Percentiles rank a stretch among this genome's conserved stretches.
phyloP scores from a whole-genome alignment of 2,797 vertebrate genomes.

The Siniperca undulata region DNA sequence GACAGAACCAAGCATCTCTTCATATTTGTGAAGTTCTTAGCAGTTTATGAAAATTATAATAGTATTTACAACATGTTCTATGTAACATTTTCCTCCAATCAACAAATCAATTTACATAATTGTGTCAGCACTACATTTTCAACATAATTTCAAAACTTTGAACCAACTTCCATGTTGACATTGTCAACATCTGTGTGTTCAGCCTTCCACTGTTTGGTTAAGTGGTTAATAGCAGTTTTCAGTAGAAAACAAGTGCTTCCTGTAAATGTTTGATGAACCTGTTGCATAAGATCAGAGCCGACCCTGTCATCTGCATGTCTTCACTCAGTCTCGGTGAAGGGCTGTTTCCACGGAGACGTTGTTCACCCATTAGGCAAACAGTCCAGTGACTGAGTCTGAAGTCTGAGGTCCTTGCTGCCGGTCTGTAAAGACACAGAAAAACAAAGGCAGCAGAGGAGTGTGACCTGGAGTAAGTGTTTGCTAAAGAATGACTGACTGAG shows the following conservation, averaged over 20 bases:
- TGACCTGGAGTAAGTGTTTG: constrained; percentile 16
- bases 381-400: constrained; percentile 71
- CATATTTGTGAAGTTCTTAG: not conserved
- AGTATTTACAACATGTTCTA: not conserved
- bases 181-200: not conserved
- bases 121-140: not conserved
- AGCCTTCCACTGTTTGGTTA: not conserved
- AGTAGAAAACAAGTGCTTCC: constrained; percentile 61
- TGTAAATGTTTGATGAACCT: constrained; percentile 80
- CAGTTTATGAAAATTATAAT: not conserved
- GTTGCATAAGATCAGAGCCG: constrained; percentile 57
- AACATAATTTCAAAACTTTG: not conserved
- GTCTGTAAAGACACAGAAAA: constrained; percentile 20
- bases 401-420: constrained; percentile 49
- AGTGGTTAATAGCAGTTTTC: constrained; percentile 7
- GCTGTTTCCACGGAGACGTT: constrained; percentile 75
- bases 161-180: not conserved
- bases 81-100: too few relatives aligned
- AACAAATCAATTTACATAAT: not conserved
- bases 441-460: constrained; percentile 22
- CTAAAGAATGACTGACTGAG: constrained; percentile 45
- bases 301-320: constrained; percentile 53
- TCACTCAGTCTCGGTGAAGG: constrained; percentile 57
- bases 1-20: not conserved
- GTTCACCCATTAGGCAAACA: constrained; percentile 49